Conservation (phyloP, 2,888 invertebrate genomes). For the Octodonta nipae region DNA sequence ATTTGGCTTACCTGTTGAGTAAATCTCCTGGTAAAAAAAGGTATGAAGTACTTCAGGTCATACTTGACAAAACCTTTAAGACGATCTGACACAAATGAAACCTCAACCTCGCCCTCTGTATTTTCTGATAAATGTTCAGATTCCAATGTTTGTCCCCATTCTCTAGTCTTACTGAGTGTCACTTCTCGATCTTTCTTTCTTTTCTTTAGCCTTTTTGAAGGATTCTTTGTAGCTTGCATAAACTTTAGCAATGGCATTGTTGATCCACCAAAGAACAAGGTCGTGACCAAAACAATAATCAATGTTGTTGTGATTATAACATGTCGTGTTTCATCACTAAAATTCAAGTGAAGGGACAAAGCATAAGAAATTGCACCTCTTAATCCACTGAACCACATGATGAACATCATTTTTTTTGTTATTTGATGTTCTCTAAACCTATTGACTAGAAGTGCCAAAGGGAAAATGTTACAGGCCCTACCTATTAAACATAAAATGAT, state of each 20-base stretch:
- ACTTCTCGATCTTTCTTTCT: conserved; percentile 57
- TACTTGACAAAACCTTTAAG: conserved; percentile 79
- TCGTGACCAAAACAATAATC: conserved; percentile 94
- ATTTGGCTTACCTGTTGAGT: conserved; percentile 67
- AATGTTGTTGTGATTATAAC: conserved; percentile 95
- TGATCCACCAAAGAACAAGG: conserved; percentile 87
- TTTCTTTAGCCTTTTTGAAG: conserved; percentile 42
- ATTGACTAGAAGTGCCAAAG: conserved; percentile 83
- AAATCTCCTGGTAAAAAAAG: conserved; percentile 90
- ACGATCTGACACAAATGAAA: conserved; percentile 66
- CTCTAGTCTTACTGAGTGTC: conserved; percentile 91
- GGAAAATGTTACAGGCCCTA: conserved; percentile 93
- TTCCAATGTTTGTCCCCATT: conserved; percentile 92
- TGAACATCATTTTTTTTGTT: conserved; percentile 95
- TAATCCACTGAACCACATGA: conserved; percentile 98
- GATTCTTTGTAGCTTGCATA: conserved; percentile 55
- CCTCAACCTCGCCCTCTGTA: conserved; percentile 86
- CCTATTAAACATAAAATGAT: conserved; percentile 72
- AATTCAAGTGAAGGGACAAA: conserved; percentile 84
- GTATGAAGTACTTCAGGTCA: conserved; percentile 86
- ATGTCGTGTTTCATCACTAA: conserved; percentile 86
- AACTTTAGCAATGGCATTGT: conserved; percentile 95
- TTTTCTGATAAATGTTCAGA: conserved; percentile 86
- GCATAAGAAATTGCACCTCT: conserved; percentile 97
- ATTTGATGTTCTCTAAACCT: conserved; percentile 95